Evolutionary conservation across 2,113 vertebrate genomes (phyloP).

Genomic region (Heterocephalus glaber): DNA sequence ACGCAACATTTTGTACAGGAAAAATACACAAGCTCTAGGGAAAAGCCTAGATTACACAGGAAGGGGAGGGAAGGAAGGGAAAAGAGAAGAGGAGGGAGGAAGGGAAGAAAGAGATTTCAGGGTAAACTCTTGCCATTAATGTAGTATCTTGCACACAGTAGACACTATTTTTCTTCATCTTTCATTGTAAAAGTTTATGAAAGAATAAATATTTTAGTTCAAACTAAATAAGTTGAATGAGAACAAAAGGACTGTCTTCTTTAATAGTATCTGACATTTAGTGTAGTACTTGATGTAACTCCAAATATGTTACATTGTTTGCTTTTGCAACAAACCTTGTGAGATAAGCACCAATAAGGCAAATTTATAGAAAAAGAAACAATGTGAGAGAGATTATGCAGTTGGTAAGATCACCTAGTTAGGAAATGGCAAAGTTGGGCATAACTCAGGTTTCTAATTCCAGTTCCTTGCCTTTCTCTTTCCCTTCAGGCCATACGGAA

Average conservation of each 20-base stretch:
- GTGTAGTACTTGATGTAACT: background rate
- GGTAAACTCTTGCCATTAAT: background rate
- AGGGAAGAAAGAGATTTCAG: background rate
- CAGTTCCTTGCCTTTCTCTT: conserved; percentile 41
- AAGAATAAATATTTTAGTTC: conserved; percentile 28
- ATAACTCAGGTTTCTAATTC: conserved; percentile 61
- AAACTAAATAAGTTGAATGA: background rate
- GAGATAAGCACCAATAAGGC: background rate
- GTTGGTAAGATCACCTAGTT: conserved; percentile 27
- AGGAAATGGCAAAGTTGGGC: conserved; percentile 39
- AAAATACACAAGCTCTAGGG: background rate
- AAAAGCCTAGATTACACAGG: background rate
- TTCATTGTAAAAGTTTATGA: conserved; percentile 36
- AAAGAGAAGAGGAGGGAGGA: accelerated
- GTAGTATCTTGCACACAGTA: background rate
- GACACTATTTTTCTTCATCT: background rate
- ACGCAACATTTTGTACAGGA: background rate
- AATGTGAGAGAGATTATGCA: background rate
- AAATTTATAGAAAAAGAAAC: conserved; percentile 46
- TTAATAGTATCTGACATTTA: background rate
- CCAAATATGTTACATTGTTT: background rate
- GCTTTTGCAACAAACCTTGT: conserved; percentile 10
- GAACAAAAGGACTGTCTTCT: conserved; percentile 17
- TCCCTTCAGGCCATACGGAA: conserved; percentile 58
- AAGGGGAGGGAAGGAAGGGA: too few species aligned